Evolutionary conservation across 2,888 invertebrate genomes (phyloP), one percentile per base, ranked within the genome.

Genomic region (Nephrotoma guestfalica): DNA sequence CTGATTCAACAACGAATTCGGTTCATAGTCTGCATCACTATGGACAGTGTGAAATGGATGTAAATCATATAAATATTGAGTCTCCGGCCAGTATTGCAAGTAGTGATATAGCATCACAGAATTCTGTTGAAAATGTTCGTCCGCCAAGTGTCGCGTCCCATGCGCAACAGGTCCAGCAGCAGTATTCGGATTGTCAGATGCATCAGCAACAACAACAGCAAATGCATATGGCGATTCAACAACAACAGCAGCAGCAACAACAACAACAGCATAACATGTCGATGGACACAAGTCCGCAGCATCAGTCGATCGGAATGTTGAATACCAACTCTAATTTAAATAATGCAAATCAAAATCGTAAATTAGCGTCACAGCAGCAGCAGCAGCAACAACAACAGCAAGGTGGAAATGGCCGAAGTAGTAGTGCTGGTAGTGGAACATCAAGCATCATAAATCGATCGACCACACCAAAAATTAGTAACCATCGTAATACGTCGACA

Each of bases 21-120:
- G 96, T 96, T 7, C 96, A 96, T 88, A 95, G 96, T 86, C 93
- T 97, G 88, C 94, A 95, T 89, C 94, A 94, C 89, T 96, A 96
- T 89, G 93, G 94, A 0, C 95, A 96, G 87, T 96, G 96, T 89
- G 97, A 97, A 88, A 91, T 97, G 87, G 97, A 97, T 90, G 96
- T 97, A 0, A 94, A 95, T 87, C 96, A 96, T 90, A 91, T 97
- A 87, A 97, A 96, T 0, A 92, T 98, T 88, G 97, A 97, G 90
- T 97, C 97, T 0, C 97, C 98, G 0, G 95, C 96, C 0, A 96
- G 97, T 71, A 97, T 97, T 88, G 95, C 96, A 0, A 96, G 96
- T 85, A 96, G 96, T 85, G 97, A 97, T 90, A 93, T 97, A 91
- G 95, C 96, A 7, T 95, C 95, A 0, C 96, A 96, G 88, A 94